These are phyloP conservation scores for Adelognathus sp. DNA, from an alignment of 2,888 invertebrate species.

Conservation along the genomic window DNA sequence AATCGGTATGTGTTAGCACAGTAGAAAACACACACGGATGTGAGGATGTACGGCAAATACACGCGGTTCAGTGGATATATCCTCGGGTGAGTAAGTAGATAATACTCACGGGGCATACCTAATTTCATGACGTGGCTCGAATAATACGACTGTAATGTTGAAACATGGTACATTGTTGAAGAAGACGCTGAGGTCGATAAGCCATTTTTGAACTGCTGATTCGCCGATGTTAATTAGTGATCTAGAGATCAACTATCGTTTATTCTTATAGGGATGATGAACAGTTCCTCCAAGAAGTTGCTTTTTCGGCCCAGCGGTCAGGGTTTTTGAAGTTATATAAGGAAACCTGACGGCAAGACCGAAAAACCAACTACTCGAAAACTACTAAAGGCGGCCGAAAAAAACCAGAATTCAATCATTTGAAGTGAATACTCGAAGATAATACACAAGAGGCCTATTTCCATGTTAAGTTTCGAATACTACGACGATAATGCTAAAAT, in stretches of 20 bases:
- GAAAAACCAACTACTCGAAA: no score
- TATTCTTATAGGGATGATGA: no score
- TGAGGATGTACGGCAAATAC: neutral
- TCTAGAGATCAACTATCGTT: no score
- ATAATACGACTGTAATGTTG: neutral
- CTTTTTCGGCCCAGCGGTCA: no score
- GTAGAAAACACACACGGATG: conserved; percentile 28
- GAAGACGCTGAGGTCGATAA: no score
- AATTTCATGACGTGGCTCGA: neutral
- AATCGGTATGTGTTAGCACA: neutral
- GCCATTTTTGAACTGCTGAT: no score
- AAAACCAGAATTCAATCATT: neutral
- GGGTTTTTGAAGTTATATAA: no score
- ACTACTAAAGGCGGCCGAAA: no score
- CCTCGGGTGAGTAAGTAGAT: conserved; percentile 17
- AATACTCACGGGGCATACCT: conserved; percentile 17
- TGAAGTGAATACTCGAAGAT: neutral
- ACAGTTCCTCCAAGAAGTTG: no score
- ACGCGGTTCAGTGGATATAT: conserved; percentile 4
- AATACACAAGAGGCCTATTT: no score
- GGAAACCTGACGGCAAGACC: no score
- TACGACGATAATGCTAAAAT: neutral
- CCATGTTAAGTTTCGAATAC: neutral
- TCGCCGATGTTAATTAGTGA: no score
- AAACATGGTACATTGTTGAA: neutral